phyloP scores from a whole-genome alignment of 2,888 invertebrate genomes.

The Operophtera brumata region DNA sequence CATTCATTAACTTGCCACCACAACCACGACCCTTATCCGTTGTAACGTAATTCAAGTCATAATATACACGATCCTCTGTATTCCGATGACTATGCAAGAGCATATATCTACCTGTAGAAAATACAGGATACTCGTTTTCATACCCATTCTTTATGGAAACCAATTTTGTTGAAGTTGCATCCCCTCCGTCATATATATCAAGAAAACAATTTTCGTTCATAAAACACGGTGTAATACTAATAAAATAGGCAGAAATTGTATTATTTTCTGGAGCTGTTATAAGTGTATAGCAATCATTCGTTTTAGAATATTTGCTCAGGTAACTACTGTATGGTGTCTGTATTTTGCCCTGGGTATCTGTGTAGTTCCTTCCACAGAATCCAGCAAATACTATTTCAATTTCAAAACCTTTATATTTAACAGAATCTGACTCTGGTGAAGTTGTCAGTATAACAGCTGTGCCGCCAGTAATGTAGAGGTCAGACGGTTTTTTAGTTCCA shows the following conservation, averaged over 20 bases:
- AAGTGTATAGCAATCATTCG: slow-evolving; percentile 80
- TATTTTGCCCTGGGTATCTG: slow-evolving; percentile 85
- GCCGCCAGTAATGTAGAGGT: slow-evolving; percentile 54
- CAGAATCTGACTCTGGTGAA: slow-evolving; percentile 44
- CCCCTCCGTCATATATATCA: slow-evolving; percentile 65
- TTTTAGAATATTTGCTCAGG: neutral
- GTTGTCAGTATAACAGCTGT: slow-evolving; percentile 54
- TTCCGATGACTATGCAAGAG: slow-evolving; percentile 73
- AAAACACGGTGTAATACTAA: slow-evolving; percentile 42
- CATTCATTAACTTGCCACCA: slow-evolving; percentile 58
- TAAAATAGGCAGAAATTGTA: slow-evolving; percentile 85
- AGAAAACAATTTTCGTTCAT: slow-evolving; percentile 56
- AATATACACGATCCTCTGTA: slow-evolving; percentile 37
- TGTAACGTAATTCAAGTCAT: slow-evolving; percentile 59
- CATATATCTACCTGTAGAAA: slow-evolving; percentile 84
- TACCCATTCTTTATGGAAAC: slow-evolving; percentile 41
- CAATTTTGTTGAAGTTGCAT: slow-evolving; percentile 41
- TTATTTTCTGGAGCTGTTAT: slow-evolving; percentile 84
- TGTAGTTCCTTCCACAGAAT: slow-evolving; percentile 83
- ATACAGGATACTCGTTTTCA: slow-evolving; percentile 66
- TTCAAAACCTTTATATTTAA: slow-evolving; percentile 82
- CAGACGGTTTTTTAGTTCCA: slow-evolving; percentile 50
- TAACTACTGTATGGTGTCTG: slow-evolving; percentile 45
- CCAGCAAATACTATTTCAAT: slow-evolving; percentile 80
- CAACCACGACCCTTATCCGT: slow-evolving; percentile 68